Conservation (phyloP, 2,797 vertebrate species). For the Mormyrus hasselquistii region DNA sequence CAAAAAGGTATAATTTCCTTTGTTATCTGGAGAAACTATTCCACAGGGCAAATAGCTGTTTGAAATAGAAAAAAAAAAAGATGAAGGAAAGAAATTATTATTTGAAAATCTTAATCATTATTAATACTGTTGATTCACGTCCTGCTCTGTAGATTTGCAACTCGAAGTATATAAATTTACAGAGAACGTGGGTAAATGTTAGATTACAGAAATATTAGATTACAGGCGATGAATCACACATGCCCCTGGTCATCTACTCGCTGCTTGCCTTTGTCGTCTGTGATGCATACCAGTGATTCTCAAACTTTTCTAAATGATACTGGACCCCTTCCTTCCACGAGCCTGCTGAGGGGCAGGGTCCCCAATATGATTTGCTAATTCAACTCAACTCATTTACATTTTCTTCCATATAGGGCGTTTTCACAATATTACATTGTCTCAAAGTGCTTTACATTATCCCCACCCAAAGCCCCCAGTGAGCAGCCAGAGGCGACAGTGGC, state of each 20-base stretch:
- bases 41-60: neutral
- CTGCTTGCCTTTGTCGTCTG: neutral
- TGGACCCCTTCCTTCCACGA: neutral
- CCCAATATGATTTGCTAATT: neutral
- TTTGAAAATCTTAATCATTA: neutral
- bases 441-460: neutral
- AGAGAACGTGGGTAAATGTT: neutral
- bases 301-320: neutral
- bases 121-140: neutral
- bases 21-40: neutral
- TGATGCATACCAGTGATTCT: neutral
- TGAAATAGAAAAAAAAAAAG: neutral
- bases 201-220: constrained; percentile 1
- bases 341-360: no score
- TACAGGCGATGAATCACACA: neutral
- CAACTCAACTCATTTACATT: neutral
- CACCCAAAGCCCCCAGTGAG: neutral
- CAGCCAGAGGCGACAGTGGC: neutral
- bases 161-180: neutral
- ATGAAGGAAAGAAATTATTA: neutral
- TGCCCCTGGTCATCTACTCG: neutral
- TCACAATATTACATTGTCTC: neutral
- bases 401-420: neutral
- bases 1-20: neutral
- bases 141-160: neutral